These are phyloP conservation scores for Drosophila saltans DNA, from an alignment of 1,140 invertebrate species.

Conservation along the genomic window DNA sequence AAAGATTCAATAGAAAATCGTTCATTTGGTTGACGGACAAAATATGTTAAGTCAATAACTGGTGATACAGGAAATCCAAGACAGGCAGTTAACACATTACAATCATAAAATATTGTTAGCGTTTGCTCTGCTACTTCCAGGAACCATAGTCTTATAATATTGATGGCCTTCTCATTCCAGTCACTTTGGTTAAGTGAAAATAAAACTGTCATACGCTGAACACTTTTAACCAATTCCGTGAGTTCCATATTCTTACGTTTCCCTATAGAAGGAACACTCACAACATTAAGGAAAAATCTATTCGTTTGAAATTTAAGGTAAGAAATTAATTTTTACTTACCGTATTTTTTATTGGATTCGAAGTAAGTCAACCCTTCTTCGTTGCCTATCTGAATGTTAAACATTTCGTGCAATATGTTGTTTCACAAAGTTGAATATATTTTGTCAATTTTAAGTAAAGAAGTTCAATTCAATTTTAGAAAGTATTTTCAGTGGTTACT, in stretches of 20 bases:
- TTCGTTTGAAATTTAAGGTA: too few species aligned
- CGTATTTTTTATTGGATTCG: too few species aligned
- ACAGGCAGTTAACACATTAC: constrained; percentile 84
- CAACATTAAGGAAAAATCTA: too few species aligned
- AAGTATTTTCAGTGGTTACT: too few species aligned
- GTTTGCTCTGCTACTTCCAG: constrained; percentile 84
- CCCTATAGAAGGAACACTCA: too few species aligned
- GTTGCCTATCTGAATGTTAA: too few species aligned
- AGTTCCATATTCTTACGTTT: background rate
- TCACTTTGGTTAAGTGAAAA: constrained; percentile 85
- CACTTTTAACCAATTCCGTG: constrained; percentile 83
- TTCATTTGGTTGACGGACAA: constrained; percentile 85
- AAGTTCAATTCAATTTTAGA: too few species aligned
- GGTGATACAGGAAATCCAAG: constrained; percentile 85
- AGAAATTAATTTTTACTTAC: too few species aligned
- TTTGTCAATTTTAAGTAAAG: too few species aligned
- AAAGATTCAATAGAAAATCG: constrained; percentile 86
- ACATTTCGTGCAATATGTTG: too few species aligned
- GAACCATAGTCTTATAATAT: constrained; percentile 85
- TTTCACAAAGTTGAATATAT: too few species aligned
- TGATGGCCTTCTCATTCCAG: constrained; percentile 85
- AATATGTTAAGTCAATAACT: constrained; percentile 87
- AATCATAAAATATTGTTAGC: constrained; percentile 86
- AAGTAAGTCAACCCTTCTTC: too few species aligned
- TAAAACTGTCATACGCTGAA: constrained; percentile 87